phyloP scores from a whole-genome alignment of 2,888 invertebrate species.

The Tortricodes alternella region DNA sequence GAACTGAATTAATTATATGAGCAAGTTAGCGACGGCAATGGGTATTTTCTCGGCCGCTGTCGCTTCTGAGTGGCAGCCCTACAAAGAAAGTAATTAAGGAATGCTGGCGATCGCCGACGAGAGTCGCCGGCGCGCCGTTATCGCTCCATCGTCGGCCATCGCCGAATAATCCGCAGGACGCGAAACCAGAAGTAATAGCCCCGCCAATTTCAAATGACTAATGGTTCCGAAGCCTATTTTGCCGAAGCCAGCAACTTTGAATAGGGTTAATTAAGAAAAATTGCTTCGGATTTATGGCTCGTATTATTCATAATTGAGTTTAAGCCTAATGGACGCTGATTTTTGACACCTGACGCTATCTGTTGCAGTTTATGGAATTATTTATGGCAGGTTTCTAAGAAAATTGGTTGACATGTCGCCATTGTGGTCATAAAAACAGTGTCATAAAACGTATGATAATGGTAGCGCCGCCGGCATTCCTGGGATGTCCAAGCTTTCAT shows the following conservation, averaged over 20 bases:
- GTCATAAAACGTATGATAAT: conserved; percentile 25
- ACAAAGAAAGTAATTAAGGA: conserved; percentile 39
- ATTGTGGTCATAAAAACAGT: conserved; percentile 10
- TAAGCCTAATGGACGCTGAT: conserved; percentile 7
- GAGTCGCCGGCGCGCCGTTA: conserved; percentile 2
- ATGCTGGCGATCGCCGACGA: conserved; percentile 30
- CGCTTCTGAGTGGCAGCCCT: conserved; percentile 15
- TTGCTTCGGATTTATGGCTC: conserved; percentile 8
- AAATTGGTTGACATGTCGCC: conserved; percentile 10
- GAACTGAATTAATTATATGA: neutral
- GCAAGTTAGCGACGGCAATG: neutral
- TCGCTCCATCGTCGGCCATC: neutral
- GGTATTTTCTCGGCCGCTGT: neutral
- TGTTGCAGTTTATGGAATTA: neutral
- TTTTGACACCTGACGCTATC: conserved; percentile 14
- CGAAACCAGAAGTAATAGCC: conserved; percentile 16
- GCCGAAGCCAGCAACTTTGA: conserved; percentile 22
- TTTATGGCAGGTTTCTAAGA: conserved; percentile 13
- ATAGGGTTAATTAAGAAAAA: conserved; percentile 30
- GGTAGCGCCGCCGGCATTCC: conserved; percentile 4
- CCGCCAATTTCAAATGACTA: conserved; percentile 25
- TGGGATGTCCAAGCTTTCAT: neutral
- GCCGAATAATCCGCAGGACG: conserved; percentile 3
- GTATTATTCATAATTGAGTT: conserved; percentile 28
- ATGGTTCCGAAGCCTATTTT: conserved; percentile 23